Evolutionary conservation across 1,140 invertebrate genomes (phyloP).

Genomic region (Drosophila ogumai): DNA sequence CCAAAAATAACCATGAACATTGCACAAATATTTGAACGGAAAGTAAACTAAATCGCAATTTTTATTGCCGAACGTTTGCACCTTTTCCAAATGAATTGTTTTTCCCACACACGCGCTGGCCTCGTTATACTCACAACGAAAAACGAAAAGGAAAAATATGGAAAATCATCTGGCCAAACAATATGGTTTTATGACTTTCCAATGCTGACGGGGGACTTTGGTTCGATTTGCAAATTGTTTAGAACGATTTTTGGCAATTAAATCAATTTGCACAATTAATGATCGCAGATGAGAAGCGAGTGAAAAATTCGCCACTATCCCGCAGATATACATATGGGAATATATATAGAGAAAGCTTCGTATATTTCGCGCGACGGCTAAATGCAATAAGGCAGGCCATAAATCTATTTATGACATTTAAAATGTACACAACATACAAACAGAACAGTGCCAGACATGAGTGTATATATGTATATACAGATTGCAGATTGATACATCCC

Average conservation of each 20-base stretch:
- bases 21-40: constrained; percentile 53
- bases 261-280: constrained; percentile 80
- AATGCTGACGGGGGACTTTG: constrained; percentile 45
- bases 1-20: constrained; percentile 36
- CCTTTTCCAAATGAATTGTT: constrained; percentile 64
- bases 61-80: constrained; percentile 72
- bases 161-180: constrained; percentile 39
- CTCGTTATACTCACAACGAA: constrained; percentile 1
- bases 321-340: background rate
- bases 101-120: constrained; percentile 24
- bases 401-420: constrained; percentile 82
- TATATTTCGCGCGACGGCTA: constrained; percentile 37
- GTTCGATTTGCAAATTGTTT: constrained; percentile 59
- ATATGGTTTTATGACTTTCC: constrained; percentile 67
- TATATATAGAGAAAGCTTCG: constrained; percentile 2
- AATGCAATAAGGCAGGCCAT: constrained; percentile 66
- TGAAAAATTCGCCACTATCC: constrained; percentile 15
- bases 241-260: constrained; percentile 69
- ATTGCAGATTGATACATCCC: constrained; percentile 26
- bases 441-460: constrained; percentile 19
- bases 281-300: constrained; percentile 34
- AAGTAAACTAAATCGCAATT: constrained; percentile 39
- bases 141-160: constrained; percentile 1
- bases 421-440: constrained; percentile 59
- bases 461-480: background rate